A percentile compares a stretch with the other conserved stretches of the same genome.
These are phyloP conservation scores for Scaptomyza hsui DNA, from an alignment of 1,140 invertebrate genomes.

Conservation along the genomic window DNA sequence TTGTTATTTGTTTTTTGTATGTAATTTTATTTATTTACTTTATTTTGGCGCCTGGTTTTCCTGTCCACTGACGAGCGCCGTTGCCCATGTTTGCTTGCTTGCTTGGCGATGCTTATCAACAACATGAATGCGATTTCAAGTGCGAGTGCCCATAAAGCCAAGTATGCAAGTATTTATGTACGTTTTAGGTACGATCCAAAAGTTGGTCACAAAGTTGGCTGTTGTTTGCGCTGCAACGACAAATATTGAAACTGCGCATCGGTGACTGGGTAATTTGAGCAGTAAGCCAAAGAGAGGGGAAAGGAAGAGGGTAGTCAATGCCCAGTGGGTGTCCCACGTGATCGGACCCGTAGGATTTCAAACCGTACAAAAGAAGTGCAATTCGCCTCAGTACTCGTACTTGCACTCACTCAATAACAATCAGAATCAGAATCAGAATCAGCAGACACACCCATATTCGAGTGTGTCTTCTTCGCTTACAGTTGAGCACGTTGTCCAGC, in stretches of 20 bases:
- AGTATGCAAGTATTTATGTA: neutral
- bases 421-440: too few species aligned
- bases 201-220: slow-evolving; percentile 43
- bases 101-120: slow-evolving; percentile 42
- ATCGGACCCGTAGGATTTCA: slow-evolving; percentile 3
- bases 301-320: neutral
- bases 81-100: slow-evolving; percentile 26
- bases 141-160: slow-evolving; percentile 27
- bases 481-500: slow-evolving; percentile 22
- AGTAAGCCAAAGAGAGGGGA: neutral
- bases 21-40: slow-evolving; percentile 8
- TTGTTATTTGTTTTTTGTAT: slow-evolving; percentile 12
- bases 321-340: slow-evolving; percentile 22
- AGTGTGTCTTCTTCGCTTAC: slow-evolving; percentile 19
- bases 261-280: slow-evolving; percentile 35
- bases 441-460: neutral
- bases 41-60: slow-evolving; percentile 20
- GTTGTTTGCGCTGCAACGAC: slow-evolving; percentile 32
- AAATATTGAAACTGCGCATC: slow-evolving; percentile 47
- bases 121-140: slow-evolving; percentile 29
- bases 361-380: slow-evolving; percentile 8
- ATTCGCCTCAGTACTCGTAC: neutral
- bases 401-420: slow-evolving; percentile 6
- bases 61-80: neutral
- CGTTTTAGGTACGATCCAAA: slow-evolving; percentile 6